Conservation (phyloP, 2,797 vertebrate genomes). For the Syncerus caffer region DNA sequence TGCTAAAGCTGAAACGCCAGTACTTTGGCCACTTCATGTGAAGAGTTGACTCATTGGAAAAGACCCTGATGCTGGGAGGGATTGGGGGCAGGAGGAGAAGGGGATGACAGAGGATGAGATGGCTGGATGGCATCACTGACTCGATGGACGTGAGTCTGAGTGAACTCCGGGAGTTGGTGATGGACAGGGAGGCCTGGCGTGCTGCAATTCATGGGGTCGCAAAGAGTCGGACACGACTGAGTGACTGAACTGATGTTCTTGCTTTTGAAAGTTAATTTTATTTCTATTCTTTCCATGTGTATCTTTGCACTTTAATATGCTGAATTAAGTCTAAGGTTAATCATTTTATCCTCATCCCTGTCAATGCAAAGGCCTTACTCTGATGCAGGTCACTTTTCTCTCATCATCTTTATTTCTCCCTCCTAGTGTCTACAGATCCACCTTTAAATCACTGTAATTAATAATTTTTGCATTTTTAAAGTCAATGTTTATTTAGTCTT, state of each 20-base stretch:
- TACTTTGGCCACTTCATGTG: too few relatives aligned
- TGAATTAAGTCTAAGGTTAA: neutral
- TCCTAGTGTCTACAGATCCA: neutral
- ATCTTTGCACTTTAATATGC: neutral
- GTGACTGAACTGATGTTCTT: neutral
- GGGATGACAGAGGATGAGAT: too few relatives aligned
- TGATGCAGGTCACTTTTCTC: neutral
- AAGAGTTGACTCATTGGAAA: too few relatives aligned
- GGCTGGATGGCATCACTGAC: too few relatives aligned
- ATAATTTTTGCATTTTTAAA: neutral
- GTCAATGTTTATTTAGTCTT: neutral
- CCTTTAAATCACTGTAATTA: neutral
- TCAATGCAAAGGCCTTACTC: neutral
- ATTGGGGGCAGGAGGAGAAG: too few relatives aligned
- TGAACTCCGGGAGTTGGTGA: too few relatives aligned
- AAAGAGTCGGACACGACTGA: too few relatives aligned
- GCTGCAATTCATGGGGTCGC: too few relatives aligned
- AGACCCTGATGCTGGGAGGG: too few relatives aligned
- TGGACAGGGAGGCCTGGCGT: too few relatives aligned
- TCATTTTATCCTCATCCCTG: neutral
- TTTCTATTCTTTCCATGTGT: neutral
- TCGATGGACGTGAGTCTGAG: too few relatives aligned
- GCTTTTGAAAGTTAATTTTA: neutral
- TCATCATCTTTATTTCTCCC: neutral
- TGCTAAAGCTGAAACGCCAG: too few relatives aligned